phyloP scores from a whole-genome alignment of 2,888 invertebrate species.

The Drosophila paramelanica region DNA sequence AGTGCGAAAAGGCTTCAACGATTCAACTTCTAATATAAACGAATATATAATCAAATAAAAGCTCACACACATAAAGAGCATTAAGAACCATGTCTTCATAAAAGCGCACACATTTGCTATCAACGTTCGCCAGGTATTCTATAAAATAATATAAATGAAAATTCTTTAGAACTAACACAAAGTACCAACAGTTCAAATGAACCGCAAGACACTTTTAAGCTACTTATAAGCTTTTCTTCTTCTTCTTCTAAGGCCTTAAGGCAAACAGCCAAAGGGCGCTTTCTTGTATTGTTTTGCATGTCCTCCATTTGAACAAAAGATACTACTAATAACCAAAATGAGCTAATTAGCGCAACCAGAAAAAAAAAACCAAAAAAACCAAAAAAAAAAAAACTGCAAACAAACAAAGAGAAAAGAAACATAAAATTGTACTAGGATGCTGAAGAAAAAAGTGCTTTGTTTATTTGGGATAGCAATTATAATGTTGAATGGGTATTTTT shows the following conservation, averaged over 20 bases:
- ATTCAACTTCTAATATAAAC: too few relatives aligned
- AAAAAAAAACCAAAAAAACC: background rate
- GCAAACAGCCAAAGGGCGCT: constrained; percentile 49
- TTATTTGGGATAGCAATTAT: constrained; percentile 46
- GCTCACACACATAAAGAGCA: too few relatives aligned
- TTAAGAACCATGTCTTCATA: background rate
- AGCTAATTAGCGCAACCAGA: constrained; percentile 70
- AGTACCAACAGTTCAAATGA: constrained; percentile 12
- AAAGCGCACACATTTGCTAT: background rate
- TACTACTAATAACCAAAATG: constrained; percentile 54
- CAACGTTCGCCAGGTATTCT: background rate
- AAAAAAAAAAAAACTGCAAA: background rate
- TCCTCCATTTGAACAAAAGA: constrained; percentile 57
- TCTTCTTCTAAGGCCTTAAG: background rate
- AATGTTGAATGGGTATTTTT: constrained; percentile 29
- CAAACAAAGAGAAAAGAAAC: background rate
- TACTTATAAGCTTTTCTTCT: constrained; percentile 49
- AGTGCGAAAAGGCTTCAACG: background rate
- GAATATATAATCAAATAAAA: too few relatives aligned
- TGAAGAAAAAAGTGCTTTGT: constrained; percentile 23
- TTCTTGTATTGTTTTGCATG: constrained; percentile 52
- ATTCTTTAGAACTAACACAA: constrained; percentile 1
- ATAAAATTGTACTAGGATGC: constrained; percentile 10
- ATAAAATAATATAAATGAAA: too few relatives aligned
- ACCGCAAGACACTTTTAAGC: constrained; percentile 48